Evolutionary conservation across 1,140 invertebrate genomes (phyloP), one percentile per base, ranked within the genome.

Genomic region (Hylaeus anthracinus): DNA sequence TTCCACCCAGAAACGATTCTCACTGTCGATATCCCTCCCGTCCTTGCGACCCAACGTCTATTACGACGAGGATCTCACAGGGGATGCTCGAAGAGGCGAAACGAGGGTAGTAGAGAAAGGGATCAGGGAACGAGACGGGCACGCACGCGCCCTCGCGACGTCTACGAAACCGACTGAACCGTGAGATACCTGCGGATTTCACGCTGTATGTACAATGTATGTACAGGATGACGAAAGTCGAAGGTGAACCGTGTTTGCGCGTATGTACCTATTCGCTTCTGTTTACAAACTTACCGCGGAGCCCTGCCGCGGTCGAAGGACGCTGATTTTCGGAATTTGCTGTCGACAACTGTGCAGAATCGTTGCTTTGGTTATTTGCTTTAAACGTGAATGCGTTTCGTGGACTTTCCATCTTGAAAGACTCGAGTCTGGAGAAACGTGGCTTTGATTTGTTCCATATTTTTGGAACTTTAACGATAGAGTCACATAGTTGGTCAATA

Each of bases 61-160:
- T 63, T 5, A 39, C 56, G 64, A 41, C 51, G 53, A 39, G 12
- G 41, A 43, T 37, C 41, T 41, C 53, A 12, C 26, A 26, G 76
- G 26, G 26, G 51, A 51, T 12, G 55, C 41, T 6, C 26, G 39
- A 26, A 41, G n/a, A 56, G 45, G 45, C n/a, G 71, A 55, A 55
- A 43, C 55, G 55, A 64, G 70, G 64, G 41, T 70, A 60, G 41
- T 70, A 55, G 73, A 72, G 45, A 58, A 53, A 45, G 53, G 61
- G 39, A 66, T 26, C 60, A 82, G 48, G 61, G 53, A 61, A 45
- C 1, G 10, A 4, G 26, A 77, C 37, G 26, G 9, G 6, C 53
- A 86, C 83, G 84, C 84, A 86, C 73, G 84, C 84, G 84, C 84
- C 67, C 73, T 85, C 10, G 10, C 39, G 43, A 61, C 71, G 45